Percentiles rank a stretch among this genome's conserved stretches.
Evolutionary conservation across 2,888 invertebrate genomes (phyloP).

Genomic region (Odontocerum albicorne): DNA sequence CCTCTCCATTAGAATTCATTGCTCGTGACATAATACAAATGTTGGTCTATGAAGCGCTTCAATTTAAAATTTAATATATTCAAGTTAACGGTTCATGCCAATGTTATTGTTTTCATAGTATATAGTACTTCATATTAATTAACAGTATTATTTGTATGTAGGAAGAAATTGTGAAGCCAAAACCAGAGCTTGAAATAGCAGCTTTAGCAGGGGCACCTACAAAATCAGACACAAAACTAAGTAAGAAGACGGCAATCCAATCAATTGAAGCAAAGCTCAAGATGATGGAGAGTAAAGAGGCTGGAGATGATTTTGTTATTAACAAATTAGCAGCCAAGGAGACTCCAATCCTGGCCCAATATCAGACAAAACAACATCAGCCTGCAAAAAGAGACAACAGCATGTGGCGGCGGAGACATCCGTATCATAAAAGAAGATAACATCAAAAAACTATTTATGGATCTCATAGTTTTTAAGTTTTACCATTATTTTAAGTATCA

Average conservation of each 20-base stretch:
- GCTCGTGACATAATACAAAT: no score
- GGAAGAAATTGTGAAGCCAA: conserved; percentile 77
- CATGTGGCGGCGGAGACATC: conserved; percentile 51
- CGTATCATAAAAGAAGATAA: conserved; percentile 55
- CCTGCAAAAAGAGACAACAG: conserved; percentile 45
- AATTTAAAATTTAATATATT: no score
- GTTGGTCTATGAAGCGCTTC: no score
- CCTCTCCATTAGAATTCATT: no score
- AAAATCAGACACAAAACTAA: conserved; percentile 62
- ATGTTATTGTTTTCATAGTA: no score
- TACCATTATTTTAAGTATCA: no score
- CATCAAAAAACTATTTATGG: background rate
- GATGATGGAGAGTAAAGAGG: conserved; percentile 70
- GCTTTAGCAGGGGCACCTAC: conserved; percentile 67
- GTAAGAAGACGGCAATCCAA: conserved; percentile 79
- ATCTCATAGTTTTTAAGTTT: conserved; percentile 13
- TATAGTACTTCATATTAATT: no score
- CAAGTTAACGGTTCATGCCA: no score
- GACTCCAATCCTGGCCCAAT: conserved; percentile 68
- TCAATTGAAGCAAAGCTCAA: conserved; percentile 88
- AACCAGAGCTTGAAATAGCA: conserved; percentile 75
- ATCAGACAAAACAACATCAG: conserved; percentile 60
- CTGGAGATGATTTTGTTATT: conserved; percentile 72
- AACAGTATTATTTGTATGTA: no score
- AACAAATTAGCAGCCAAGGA: conserved; percentile 69